A percentile compares a stretch with the other conserved stretches of the same genome.
Conservation (phyloP, 2,113 vertebrate species). For the Rhombomys opimus region DNA sequence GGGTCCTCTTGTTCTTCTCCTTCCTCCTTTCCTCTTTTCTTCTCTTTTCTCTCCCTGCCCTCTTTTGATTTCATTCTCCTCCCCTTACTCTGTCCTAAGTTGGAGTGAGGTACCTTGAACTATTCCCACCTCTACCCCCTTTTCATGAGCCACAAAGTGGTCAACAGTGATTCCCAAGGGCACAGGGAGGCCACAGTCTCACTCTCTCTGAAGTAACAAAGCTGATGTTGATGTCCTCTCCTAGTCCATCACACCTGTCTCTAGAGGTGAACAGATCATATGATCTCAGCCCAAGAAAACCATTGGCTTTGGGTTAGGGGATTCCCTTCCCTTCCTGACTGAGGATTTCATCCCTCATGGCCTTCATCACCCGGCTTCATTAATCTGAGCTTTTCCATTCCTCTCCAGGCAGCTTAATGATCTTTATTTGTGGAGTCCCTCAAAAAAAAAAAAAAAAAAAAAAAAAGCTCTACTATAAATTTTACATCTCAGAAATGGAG, state of each 20-base stretch:
- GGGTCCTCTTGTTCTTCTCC: not conserved
- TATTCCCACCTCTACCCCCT: not conserved
- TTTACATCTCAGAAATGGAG: slow-evolving; percentile 89
- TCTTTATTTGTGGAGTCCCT: slow-evolving; percentile 95
- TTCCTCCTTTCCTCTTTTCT: too few relatives aligned
- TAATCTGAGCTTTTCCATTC: slow-evolving; percentile 92
- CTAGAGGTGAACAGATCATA: slow-evolving; percentile 53
- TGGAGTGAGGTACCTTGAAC: not conserved
- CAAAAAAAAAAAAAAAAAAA: slow-evolving; percentile 93
- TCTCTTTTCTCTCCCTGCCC: not conserved
- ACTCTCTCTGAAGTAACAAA: not conserved
- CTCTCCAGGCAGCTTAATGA: slow-evolving; percentile 94
- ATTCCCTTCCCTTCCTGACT: slow-evolving; percentile 73
- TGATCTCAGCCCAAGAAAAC: slow-evolving; percentile 75
- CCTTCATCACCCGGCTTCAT: slow-evolving; percentile 92
- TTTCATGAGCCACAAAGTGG: not conserved
- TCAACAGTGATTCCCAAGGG: not conserved
- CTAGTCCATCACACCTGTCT: not conserved
- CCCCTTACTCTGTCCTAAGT: too few relatives aligned
- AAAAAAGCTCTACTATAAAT: slow-evolving; percentile 89
- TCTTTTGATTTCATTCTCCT: too few relatives aligned
- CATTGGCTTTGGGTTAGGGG: slow-evolving; percentile 79
- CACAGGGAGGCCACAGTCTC: not conserved
- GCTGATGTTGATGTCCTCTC: not conserved
- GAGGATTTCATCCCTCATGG: slow-evolving; percentile 86